Conservation (phyloP, 2,888 invertebrate species). For the Calephelis perditalis region DNA sequence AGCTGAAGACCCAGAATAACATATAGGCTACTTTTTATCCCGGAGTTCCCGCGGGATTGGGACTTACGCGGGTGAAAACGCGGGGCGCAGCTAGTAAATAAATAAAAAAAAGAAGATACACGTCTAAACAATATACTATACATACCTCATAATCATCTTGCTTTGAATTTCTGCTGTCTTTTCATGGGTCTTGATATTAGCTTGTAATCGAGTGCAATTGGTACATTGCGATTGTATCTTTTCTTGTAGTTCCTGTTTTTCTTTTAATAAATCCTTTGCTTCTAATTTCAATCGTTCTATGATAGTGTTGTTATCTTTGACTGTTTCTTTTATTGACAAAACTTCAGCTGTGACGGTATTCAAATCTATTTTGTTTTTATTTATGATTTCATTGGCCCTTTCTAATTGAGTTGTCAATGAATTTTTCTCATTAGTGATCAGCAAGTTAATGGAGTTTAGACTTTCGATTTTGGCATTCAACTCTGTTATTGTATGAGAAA, state of each 20-base stretch:
- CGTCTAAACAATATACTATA: not conserved
- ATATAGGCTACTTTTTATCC: too few relatives aligned
- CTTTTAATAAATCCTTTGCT: constrained; percentile 44
- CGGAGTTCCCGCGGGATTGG: too few relatives aligned
- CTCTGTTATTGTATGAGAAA: constrained; percentile 36
- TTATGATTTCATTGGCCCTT: constrained; percentile 49
- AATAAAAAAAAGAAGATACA: too few relatives aligned
- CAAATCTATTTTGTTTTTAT: constrained; percentile 49
- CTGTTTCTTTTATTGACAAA: constrained; percentile 47
- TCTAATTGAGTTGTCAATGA: constrained; percentile 46
- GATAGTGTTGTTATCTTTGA: constrained; percentile 46
- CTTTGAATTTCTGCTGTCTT: constrained; percentile 63
- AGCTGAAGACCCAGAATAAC: too few relatives aligned
- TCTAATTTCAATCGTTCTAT: constrained; percentile 55
- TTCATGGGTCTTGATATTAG: constrained; percentile 64
- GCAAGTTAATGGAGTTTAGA: constrained; percentile 46
- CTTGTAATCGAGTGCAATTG: constrained; percentile 48
- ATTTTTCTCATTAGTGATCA: constrained; percentile 49
- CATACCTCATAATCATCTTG: constrained; percentile 60
- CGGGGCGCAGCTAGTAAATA: too few relatives aligned
- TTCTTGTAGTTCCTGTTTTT: constrained; percentile 46
- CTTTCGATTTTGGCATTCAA: constrained; percentile 41
- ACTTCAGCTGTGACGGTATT: constrained; percentile 56
- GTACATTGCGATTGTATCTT: constrained; percentile 54
- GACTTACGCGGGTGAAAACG: too few relatives aligned